Percentiles rank a stretch among this genome's conserved stretches.
Evolutionary conservation across 1,140 invertebrate species (phyloP).

Genomic region (Pemphigus obesinymphae): DNA sequence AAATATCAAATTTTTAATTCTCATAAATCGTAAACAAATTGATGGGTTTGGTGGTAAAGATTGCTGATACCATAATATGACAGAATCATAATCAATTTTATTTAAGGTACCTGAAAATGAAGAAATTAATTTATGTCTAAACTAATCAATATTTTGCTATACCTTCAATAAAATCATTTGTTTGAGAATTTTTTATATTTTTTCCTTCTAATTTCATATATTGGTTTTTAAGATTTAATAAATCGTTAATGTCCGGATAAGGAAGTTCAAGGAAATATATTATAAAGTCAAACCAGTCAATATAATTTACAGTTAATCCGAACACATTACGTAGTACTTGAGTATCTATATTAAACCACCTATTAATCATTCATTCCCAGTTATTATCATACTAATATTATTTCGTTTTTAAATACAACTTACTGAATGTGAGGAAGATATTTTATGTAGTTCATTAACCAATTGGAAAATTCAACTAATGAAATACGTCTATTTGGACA

Average conservation of each 20-base stretch:
- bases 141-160: background rate
- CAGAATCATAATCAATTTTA: background rate
- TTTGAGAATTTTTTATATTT: background rate
- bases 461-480: background rate
- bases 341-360: background rate
- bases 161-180: background rate
- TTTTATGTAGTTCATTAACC: background rate
- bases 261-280: background rate
- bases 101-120: background rate
- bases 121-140: background rate
- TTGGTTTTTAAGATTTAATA: background rate
- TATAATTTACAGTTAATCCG: background rate
- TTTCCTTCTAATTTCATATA: background rate
- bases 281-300: slow-evolving; percentile 22
- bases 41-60: background rate
- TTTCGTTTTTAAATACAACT: background rate
- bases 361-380: background rate
- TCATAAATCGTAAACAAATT: background rate
- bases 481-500: slow-evolving; percentile 1
- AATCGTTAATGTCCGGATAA: background rate
- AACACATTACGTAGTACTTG: background rate
- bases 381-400: background rate
- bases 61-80: slow-evolving; percentile 11
- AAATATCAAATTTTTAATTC: background rate
- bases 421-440: background rate